These are phyloP conservation scores for Serranus cabrilla DNA, from an alignment of 2,797 vertebrate species.

Conservation along the genomic window DNA sequence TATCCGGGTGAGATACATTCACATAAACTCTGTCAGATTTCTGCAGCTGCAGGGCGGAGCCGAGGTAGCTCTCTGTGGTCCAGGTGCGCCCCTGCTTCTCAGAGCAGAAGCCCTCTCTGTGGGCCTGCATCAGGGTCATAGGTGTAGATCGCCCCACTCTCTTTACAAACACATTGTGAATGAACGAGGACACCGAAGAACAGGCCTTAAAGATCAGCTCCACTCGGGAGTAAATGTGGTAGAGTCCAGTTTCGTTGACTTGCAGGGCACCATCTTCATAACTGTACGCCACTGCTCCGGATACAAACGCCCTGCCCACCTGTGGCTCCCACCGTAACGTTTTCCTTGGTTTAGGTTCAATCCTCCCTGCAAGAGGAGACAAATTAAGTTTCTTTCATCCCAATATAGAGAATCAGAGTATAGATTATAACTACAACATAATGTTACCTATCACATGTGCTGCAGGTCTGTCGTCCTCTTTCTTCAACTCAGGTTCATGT, in stretches of 20 bases:
- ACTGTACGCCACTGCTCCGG: conserved; percentile 86
- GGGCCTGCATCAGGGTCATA: conserved; percentile 88
- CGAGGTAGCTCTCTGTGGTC: conserved; percentile 91
- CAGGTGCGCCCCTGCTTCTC: conserved; percentile 57
- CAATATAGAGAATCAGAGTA: not conserved
- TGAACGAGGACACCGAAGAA: conserved; percentile 47
- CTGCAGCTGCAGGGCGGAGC: conserved; percentile 87
- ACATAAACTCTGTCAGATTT: conserved; percentile 88
- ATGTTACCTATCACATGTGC: conserved; percentile 91
- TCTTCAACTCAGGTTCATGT: conserved; percentile 8
- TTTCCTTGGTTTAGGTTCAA: not conserved
- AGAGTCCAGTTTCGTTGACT: conserved; percentile 90
- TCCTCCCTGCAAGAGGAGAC: conserved; percentile 63
- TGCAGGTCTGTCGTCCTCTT: conserved; percentile 73
- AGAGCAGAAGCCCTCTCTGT: conserved; percentile 84
- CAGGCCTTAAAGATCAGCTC: conserved; percentile 87
- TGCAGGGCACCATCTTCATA: conserved; percentile 81
- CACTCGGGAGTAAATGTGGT: conserved; percentile 94
- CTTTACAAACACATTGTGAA: conserved; percentile 86
- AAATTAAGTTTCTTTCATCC: not conserved
- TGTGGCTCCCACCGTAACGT: conserved; percentile 89
- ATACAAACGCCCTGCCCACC: conserved; percentile 82
- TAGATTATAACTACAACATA: too few relatives aligned
- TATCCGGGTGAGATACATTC: conserved; percentile 85
- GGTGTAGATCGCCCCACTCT: not conserved